Evolutionary conservation across 2,113 vertebrate species (phyloP).

Genomic region (Hystrix cristata): DNA sequence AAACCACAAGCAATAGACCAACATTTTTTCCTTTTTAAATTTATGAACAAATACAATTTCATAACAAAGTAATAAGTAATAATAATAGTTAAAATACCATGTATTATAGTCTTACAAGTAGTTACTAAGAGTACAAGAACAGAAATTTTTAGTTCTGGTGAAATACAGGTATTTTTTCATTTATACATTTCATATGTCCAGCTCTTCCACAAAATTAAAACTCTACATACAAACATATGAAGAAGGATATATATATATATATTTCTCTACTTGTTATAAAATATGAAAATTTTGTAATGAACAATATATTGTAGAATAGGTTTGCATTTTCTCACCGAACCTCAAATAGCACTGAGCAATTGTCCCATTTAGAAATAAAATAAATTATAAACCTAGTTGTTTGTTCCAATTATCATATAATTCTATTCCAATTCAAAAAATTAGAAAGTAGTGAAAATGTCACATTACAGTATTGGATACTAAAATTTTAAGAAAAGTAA

Average conservation of each 20-base stretch:
- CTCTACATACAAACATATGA: neutral
- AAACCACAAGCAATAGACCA: neutral
- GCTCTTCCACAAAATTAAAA: neutral
- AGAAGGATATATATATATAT: neutral
- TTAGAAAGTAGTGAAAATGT: conserved; percentile 11
- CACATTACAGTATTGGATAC: neutral
- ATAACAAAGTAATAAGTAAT: neutral
- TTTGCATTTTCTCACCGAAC: neutral
- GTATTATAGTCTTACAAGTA: neutral
- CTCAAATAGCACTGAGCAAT: neutral
- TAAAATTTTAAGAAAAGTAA: neutral
- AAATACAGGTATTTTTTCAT: neutral
- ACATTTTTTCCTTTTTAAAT: neutral
- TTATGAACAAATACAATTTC: neutral
- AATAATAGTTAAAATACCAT: neutral
- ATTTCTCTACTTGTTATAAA: neutral
- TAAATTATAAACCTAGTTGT: conserved; percentile 8
- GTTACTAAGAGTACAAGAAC: neutral
- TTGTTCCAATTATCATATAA: neutral
- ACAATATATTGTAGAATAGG: neutral
- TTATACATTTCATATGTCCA: neutral
- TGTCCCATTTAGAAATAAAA: neutral
- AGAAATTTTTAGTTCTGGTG: neutral
- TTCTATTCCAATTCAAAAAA: neutral
- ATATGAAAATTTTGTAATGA: neutral